These are phyloP conservation scores for Propsilocerus akamusi DNA, from an alignment of 1,140 invertebrate genomes.

Conservation along the genomic window DNA sequence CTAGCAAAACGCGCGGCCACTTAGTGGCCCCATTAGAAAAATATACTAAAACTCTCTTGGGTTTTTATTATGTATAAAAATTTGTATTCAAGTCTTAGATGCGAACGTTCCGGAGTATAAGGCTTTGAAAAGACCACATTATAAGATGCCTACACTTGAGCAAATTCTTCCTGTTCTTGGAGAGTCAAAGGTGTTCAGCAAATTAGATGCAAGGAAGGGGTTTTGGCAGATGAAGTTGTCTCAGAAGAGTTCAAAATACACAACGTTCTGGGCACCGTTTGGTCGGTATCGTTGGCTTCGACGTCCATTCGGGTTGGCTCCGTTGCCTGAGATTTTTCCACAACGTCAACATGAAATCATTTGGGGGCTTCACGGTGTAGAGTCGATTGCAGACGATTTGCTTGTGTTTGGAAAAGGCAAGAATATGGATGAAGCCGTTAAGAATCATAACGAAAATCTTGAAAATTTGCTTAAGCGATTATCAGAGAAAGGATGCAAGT, in stretches of 20 bases:
- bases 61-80: no score
- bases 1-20: no score
- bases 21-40: no score
- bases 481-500: slow-evolving; percentile 14
- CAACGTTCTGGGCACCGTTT: slow-evolving; percentile 23
- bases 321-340: slow-evolving; percentile 24
- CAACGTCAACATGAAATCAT: slow-evolving; percentile 16
- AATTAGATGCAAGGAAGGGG: slow-evolving; percentile 24
- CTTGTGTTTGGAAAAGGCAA: slow-evolving; percentile 14
- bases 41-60: no score
- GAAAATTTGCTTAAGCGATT: slow-evolving; percentile 10
- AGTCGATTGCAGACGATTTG: slow-evolving; percentile 22
- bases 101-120: no score
- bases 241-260: slow-evolving; percentile 16
- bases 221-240: slow-evolving; percentile 18
- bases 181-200: slow-evolving; percentile 23
- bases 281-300: slow-evolving; percentile 18
- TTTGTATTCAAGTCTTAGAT: no score
- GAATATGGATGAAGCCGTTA: slow-evolving; percentile 12
- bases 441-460: slow-evolving; percentile 13
- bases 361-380: slow-evolving; percentile 13
- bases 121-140: slow-evolving; percentile 21
- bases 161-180: slow-evolving; percentile 21
- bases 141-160: slow-evolving; percentile 23
- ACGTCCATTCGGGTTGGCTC: slow-evolving; percentile 22